A percentile compares a stretch with the other conserved stretches of the same genome.
phyloP scores from a whole-genome alignment of 2,888 invertebrate genomes.

The Abrostola triplasia region DNA sequence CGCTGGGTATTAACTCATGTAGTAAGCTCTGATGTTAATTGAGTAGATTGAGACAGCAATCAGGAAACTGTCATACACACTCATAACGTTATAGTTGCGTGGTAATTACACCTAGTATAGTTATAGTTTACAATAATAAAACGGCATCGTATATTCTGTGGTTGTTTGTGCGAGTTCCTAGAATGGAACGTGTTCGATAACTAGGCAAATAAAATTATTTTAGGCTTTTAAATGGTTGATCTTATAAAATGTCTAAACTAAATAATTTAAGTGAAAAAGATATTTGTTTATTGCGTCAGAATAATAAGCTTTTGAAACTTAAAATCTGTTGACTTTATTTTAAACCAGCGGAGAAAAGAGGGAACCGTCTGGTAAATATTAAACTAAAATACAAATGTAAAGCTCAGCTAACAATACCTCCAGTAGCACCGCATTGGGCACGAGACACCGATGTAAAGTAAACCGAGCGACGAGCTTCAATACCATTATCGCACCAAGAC shows the following conservation, averaged over 20 bases:
- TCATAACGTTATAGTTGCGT: neutral
- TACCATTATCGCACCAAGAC: conserved; percentile 13
- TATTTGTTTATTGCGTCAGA: neutral
- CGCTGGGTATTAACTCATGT: too few species aligned
- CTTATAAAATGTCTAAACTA: too few species aligned
- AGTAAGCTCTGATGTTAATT: too few species aligned
- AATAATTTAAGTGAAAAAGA: neutral
- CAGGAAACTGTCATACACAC: neutral
- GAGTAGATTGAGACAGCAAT: neutral
- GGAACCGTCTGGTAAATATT: neutral
- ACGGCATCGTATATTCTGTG: neutral
- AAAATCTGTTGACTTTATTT: neutral
- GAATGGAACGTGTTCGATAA: too few species aligned
- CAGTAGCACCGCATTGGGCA: conserved; percentile 6
- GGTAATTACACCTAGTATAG: neutral
- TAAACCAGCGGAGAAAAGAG: neutral
- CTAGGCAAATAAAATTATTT: neutral
- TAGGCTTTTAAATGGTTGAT: too few species aligned
- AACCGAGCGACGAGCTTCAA: conserved; percentile 18
- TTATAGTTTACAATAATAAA: conserved; percentile 1
- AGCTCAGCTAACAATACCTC: neutral
- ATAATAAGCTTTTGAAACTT: neutral
- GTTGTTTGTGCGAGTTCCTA: neutral
- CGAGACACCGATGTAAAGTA: conserved; percentile 5
- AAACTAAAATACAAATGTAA: conserved; percentile 1